Base-by-base conservation (phyloP, 2,113 vertebrate species). In the Pelecanus crispus region DNA sequence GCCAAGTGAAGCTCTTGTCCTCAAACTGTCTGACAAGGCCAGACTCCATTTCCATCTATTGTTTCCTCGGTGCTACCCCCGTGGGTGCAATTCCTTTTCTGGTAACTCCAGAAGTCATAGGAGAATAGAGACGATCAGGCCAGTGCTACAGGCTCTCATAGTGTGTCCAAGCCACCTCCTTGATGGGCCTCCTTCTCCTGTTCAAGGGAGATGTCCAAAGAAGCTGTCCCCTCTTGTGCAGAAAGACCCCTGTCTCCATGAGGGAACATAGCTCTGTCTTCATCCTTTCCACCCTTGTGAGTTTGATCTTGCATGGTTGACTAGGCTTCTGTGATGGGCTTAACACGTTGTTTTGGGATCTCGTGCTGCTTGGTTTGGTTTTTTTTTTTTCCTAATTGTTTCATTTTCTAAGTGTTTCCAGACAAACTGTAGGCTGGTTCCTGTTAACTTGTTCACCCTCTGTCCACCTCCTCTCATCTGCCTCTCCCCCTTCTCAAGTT, bases 371-470 rank as follows among this genome's bases (percentile, higher is more conserved):
- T 87, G 82, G n/a, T n/a, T n/a, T n/a, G n/a, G n/a, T n/a, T 66
- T 92, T 92, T 21, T 71, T 90, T 86, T 91, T 45, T 31, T 15
- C 42, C 42, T 38, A 21, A 17, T 65, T 45, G 32, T 58, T 65
- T 94, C n/a, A 21, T 86, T 70, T 90, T 94, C 42, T 59, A 71
- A 94, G 52, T n/a, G 26, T 81, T 97, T 92, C 94, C 86, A 95
- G 93, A 74, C 26, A 55, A 86, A 83, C 20, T 70, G 79, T 70
- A 83, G 67, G 72, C 82, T 87, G 83, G 13, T 91, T 95, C 83
- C 47, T 78, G 75, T 92, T 82, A 78, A 77, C 26, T 82, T 28
- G 26, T 53, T 42, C 71, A 16, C 17, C 11, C 19, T 84, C 38
- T 74, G 29, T 50, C 44, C 38, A 73, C 34, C 67, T 95, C 71